These are phyloP conservation scores for Entomobrya multifasciata DNA, from an alignment of 2,888 invertebrate species.

Conservation along the genomic window DNA sequence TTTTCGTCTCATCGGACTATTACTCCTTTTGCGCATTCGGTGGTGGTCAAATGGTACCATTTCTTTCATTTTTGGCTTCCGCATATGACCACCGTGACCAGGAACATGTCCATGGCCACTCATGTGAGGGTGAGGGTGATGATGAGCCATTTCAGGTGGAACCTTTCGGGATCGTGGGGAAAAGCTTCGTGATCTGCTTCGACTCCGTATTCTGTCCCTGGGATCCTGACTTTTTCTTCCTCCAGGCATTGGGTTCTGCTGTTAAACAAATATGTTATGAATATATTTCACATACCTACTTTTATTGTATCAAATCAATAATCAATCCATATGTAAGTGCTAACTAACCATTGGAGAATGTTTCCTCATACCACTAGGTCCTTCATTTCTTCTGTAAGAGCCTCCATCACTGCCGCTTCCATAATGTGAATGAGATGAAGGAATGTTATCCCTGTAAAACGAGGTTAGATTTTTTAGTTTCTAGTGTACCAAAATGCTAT, in stretches of 20 bases:
- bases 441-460: constrained; percentile 44
- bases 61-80: constrained; percentile 45
- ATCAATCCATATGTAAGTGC: too few relatives aligned
- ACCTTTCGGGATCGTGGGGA: constrained; percentile 70
- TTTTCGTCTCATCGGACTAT: constrained; percentile 56
- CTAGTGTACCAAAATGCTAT: too few relatives aligned
- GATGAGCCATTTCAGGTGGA: constrained; percentile 49
- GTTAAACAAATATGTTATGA: constrained; percentile 13
- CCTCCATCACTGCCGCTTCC: constrained; percentile 19
- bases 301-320: too few relatives aligned
- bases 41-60: constrained; percentile 58
- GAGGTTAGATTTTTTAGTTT: too few relatives aligned
- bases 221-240: constrained; percentile 57
- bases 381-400: constrained; percentile 42
- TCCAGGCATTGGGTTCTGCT: constrained; percentile 49
- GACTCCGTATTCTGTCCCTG: constrained; percentile 60
- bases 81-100: constrained; percentile 30
- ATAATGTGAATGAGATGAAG: constrained; percentile 44
- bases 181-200: constrained; percentile 72
- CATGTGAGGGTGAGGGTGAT: constrained; percentile 35
- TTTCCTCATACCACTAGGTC: constrained; percentile 43
- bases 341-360: constrained; percentile 63
- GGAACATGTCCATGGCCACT: constrained; percentile 54
- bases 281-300: too few relatives aligned
- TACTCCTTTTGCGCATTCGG: constrained; percentile 57